Evolutionary conservation across 1,140 invertebrate species (phyloP), one percentile per base, ranked within the genome.

Genomic region (Drosophila arawakana): DNA sequence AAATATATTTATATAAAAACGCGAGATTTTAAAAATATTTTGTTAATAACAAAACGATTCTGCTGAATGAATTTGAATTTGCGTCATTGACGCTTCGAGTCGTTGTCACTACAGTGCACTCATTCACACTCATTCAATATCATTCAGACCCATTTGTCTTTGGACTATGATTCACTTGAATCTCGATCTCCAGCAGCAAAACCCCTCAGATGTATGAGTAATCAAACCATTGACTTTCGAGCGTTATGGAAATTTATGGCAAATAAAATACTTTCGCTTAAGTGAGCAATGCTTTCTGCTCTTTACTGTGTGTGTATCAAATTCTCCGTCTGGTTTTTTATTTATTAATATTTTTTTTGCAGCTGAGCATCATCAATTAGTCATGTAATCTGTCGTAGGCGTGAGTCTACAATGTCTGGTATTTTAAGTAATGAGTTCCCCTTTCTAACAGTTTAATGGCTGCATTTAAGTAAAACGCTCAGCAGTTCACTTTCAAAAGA

Each of bases 1-100:
- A 30, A 5, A 30, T 63, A 39, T 37, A 47, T 60, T 21, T 37
- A 13, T 21, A 49, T 43, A 47, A 57, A 60, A 65, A 58, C 65
- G 44, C 54, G 41, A 72, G 63, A 21, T 47, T 52, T 25, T 25
- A 11, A 41, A 63, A 55, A 63, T 21, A 41, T 62, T 61, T 58
- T 21, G 13, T 49, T 55, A 59, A 30, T 25, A 59, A 52, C 39
- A 60, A 59, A 60, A 39, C 13, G 44, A 68, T 61, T 70, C 55
- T 62, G 35, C 35, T 84, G 73, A 83, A 83, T 83, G 81, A 83
- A 83, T 78, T 84, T 83, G 81, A 83, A 83, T 78, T 84, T 84
- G 76, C 81, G 81, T 83, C 81, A 84, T 52, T 82, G 55, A 43
- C 46, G 46, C 59, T 59, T 46, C 55, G 63, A 50, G 34, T 37